These are phyloP conservation scores for Parelbella ahira DNA, from an alignment of 2,888 invertebrate species.

Conservation along the genomic window DNA sequence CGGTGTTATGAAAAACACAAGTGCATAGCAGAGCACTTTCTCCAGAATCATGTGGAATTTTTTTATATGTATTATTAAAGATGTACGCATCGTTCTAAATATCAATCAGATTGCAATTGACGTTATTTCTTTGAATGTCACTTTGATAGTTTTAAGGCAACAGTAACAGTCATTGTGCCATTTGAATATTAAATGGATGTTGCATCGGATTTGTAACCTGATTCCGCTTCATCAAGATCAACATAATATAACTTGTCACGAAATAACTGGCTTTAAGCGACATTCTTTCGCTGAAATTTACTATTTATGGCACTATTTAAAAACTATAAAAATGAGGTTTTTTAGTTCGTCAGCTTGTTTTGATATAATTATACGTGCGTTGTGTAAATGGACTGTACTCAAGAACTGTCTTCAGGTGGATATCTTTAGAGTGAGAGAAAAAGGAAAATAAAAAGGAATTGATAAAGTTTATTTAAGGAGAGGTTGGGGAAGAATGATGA, in stretches of 20 bases:
- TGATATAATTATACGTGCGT: too few relatives aligned
- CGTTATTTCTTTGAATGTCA: slow-evolving; percentile 19
- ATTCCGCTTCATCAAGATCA: slow-evolving; percentile 4
- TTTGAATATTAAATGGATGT: slow-evolving; percentile 8
- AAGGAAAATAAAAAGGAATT: too few relatives aligned
- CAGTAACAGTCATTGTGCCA: slow-evolving; percentile 8
- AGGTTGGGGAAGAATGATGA: too few relatives aligned
- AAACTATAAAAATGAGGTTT: too few relatives aligned
- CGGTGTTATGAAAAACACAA: slow-evolving; percentile 46
- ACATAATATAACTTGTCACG: slow-evolving; percentile 8
- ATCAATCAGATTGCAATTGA: slow-evolving; percentile 14
- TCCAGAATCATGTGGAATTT: slow-evolving; percentile 24
- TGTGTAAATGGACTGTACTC: too few relatives aligned
- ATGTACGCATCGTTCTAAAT: slow-evolving; percentile 20
- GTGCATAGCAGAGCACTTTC: slow-evolving; percentile 38
- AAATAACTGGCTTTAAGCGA: background rate
- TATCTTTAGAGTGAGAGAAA: too few relatives aligned
- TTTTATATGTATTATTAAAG: slow-evolving; percentile 3
- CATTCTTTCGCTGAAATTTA: too few relatives aligned
- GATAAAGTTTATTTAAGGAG: too few relatives aligned
- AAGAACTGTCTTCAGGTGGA: too few relatives aligned
- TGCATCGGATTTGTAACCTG: slow-evolving; percentile 10
- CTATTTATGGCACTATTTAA: too few relatives aligned
- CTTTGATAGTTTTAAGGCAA: slow-evolving; percentile 15
- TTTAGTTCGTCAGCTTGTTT: too few relatives aligned